Base-by-base conservation (phyloP, 2,888 invertebrate species). In the Nomada goodeniana region DNA sequence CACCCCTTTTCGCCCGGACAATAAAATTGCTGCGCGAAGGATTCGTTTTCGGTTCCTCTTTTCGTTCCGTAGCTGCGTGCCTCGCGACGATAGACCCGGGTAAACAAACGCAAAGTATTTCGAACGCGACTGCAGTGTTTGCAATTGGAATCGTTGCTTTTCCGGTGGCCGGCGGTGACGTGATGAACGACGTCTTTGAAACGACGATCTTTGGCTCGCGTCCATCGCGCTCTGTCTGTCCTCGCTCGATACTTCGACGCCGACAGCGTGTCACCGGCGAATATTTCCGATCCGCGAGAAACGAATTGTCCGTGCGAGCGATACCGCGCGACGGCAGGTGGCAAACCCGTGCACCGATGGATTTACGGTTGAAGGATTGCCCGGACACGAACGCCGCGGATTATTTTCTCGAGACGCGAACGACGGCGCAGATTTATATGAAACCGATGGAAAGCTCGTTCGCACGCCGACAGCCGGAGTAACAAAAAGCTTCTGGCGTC, bases 401-500 rank as follows among this genome's bases (percentile, higher is more conserved):
- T 7, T 36, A 36, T 20, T 69, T 47, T 57, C 57, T 23, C 42
- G 55, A 20, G 23, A 23, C 23, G 47, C n/a, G 47, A 11, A 15
- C 1, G 26, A 23, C 29, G 42, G 23, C 23, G 13, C 42, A 44
- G 69, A 69, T 69, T 63, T 59, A 47, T 69, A 52, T 61, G 76
- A 75, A 75, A 60, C 57, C 68, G n/a, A 9, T 9, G 75, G 64
- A 52, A 15, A 52, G 67, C 11, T 23, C 44, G 36, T 23, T 13
- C 36, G 9, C 23, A 4, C 57, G 20, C 11, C 57, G 57, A n/a
- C n/a, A 47, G 42, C 0, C 13, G n/a, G 74, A 73, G 59, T 65
- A 68, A 69, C 59, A 65, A 79, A 76, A 72, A 69, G 26, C 53
- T 26, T 42, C 64, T 81, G 85, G 68, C 64, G 36, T 20, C 5